These are phyloP conservation scores for Leucosticte australis DNA, from an alignment of 2,113 vertebrate genomes.

Conservation along the genomic window DNA sequence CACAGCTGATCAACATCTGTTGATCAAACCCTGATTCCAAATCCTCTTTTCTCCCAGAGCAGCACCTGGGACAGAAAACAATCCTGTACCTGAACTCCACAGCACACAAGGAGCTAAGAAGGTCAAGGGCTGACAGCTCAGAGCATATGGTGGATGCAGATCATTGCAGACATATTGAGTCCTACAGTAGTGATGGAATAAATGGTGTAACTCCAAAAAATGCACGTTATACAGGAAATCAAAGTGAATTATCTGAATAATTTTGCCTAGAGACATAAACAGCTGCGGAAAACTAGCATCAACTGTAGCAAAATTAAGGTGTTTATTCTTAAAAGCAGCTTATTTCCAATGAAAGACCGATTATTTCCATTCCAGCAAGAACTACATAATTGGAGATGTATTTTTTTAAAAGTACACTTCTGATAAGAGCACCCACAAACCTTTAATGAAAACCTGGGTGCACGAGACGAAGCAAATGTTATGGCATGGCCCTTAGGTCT, in stretches of 20 bases:
- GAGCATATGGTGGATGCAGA: background rate
- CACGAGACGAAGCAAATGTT: background rate
- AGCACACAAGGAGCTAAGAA: background rate
- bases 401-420: background rate
- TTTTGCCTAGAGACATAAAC: background rate
- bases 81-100: background rate
- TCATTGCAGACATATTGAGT: background rate
- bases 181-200: background rate
- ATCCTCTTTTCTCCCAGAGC: background rate
- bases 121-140: background rate
- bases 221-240: background rate
- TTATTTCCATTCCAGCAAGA: conserved; percentile 10
- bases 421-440: background rate
- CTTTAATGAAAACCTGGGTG: background rate
- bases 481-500: background rate
- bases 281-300: background rate
- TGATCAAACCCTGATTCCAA: background rate
- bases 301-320: background rate
- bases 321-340: conserved; percentile 1
- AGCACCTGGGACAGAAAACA: background rate
- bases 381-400: background rate
- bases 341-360: conserved; percentile 5
- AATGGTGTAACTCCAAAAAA: background rate
- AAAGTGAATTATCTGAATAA: background rate
- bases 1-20: background rate